phyloP scores from a whole-genome alignment of 2,113 vertebrate species.

The Odontophorus gujanensis region DNA sequence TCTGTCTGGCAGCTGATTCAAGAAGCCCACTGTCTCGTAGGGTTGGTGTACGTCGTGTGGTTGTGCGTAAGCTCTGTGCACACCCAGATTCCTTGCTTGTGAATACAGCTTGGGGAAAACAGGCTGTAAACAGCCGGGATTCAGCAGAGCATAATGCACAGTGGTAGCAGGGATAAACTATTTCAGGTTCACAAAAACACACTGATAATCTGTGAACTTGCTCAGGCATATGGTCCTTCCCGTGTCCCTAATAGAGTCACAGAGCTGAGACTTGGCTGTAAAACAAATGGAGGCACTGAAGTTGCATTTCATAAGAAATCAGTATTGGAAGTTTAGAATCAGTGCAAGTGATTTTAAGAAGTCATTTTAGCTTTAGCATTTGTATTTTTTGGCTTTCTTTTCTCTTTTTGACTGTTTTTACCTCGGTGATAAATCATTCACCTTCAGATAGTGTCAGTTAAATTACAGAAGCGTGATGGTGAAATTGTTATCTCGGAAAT shows the following conservation, averaged over 20 bases:
- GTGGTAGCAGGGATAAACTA: neutral
- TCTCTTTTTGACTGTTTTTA: neutral
- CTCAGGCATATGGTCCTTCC: neutral
- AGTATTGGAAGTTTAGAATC: neutral
- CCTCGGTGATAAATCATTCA: accelerated
- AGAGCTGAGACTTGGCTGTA: neutral
- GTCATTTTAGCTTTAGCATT: neutral
- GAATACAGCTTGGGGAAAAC: neutral
- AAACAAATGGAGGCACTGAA: neutral
- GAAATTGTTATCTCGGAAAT: neutral
- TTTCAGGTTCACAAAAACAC: neutral
- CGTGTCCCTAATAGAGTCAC: neutral
- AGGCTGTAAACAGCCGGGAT: neutral
- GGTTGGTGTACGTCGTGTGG: accelerated
- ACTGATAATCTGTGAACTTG: neutral
- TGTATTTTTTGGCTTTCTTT: neutral
- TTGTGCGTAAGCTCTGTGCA: neutral
- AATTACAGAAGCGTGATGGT: neutral
- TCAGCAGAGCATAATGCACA: neutral
- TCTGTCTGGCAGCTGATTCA: neutral
- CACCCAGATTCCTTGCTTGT: neutral
- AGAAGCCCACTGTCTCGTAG: too few relatives aligned
- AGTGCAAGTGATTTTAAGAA: neutral
- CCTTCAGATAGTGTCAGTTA: neutral
- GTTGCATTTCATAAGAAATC: neutral